These are phyloP conservation scores for Varanus salvator DNA, from an alignment of 2,113 vertebrate species.

Conservation along the genomic window DNA sequence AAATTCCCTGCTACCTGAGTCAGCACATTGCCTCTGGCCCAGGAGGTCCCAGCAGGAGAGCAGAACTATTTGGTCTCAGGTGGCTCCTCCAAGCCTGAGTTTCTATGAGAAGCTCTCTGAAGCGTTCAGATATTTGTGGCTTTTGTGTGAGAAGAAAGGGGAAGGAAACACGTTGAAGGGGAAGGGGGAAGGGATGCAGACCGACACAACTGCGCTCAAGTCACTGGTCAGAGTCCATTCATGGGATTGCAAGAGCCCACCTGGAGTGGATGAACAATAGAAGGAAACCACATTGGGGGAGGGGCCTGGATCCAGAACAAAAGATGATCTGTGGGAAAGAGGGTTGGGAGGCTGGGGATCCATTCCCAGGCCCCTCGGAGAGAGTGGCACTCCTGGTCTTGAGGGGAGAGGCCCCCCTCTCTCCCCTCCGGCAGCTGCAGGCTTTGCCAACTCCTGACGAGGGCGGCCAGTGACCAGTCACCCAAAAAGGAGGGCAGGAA, in stretches of 20 bases:
- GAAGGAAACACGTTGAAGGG: not conserved
- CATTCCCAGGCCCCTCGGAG: not conserved
- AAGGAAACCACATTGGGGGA: not conserved
- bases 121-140: no score
- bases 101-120: rapidly evolving
- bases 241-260: not conserved
- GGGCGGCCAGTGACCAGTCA: no score
- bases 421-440: no score
- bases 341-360: rapidly evolving
- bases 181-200: not conserved
- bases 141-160: not conserved
- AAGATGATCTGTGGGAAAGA: not conserved
- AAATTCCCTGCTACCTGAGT: not conserved
- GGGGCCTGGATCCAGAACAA: not conserved
- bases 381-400: not conserved
- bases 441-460: no score
- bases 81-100: not conserved
- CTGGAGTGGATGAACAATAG: constrained; percentile 10
- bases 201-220: not conserved
- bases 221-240: constrained; percentile 1
- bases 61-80: not conserved
- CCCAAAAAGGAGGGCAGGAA: no score
- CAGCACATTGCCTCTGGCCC: not conserved
- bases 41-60: not conserved
- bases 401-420: no score